A percentile compares a stretch with the other conserved stretches of the same genome.
Conservation (phyloP, 2,888 invertebrate genomes). For the Acheta domesticus region DNA sequence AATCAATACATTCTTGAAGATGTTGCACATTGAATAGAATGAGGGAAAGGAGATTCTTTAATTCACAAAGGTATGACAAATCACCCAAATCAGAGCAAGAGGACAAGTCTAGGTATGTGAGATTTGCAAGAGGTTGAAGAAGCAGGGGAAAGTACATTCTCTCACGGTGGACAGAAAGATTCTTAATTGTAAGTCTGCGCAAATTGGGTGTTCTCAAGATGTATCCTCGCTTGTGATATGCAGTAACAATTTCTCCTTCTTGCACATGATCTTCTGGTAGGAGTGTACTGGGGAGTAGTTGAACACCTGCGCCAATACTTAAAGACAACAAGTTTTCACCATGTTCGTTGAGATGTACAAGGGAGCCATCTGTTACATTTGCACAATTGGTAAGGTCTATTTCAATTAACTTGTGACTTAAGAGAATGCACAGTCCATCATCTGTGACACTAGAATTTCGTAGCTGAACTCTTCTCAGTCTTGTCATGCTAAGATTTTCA, state of each 20-base stretch:
- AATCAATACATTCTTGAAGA: constrained; percentile 52
- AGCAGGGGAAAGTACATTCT: constrained; percentile 51
- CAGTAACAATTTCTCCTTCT: constrained; percentile 35
- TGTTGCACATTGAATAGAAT: constrained; percentile 77
- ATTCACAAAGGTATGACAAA: constrained; percentile 62
- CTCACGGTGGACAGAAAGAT: constrained; percentile 37
- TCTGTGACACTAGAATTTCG: constrained; percentile 70
- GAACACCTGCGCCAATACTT: constrained; percentile 65
- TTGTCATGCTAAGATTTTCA: constrained; percentile 62
- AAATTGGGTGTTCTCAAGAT: constrained; percentile 60
- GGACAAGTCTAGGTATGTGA: constrained; percentile 70
- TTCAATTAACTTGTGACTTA: constrained; percentile 69
- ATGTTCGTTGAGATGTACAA: constrained; percentile 65
- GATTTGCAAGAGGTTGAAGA: constrained; percentile 56
- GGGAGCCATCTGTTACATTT: constrained; percentile 59
- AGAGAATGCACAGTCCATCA: constrained; percentile 63
- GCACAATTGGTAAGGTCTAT: constrained; percentile 74
- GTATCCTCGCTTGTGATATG: constrained; percentile 50
- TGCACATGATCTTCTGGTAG: constrained; percentile 38
- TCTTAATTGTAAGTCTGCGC: constrained; percentile 50
- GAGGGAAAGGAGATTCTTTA: constrained; percentile 68
- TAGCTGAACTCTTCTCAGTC: constrained; percentile 65
- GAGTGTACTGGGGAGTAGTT: constrained; percentile 54
- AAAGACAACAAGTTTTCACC: constrained; percentile 67
- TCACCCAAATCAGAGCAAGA: constrained; percentile 61